A percentile compares a stretch with the other conserved stretches of the same genome.
Conservation (phyloP, 1,140 invertebrate species). For the Hycleus phaleratus region DNA sequence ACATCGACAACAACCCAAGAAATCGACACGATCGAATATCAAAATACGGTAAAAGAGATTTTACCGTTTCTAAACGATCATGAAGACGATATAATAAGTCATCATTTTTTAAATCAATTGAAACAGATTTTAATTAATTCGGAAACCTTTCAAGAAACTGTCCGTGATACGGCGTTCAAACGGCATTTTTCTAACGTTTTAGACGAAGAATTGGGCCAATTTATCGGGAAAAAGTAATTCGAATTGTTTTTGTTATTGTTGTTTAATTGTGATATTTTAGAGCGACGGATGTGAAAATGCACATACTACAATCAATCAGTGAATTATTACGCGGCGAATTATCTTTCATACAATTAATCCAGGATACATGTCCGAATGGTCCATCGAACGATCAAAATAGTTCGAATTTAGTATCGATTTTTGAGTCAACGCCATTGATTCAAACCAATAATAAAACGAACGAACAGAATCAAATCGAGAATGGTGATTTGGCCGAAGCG, state of each 20-base stretch:
- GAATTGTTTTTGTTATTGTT: not conserved
- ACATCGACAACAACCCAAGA: not conserved
- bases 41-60: conserved; percentile 22
- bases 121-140: conserved; percentile 31
- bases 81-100: conserved; percentile 24
- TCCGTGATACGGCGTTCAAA: conserved; percentile 30
- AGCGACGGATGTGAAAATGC: conserved; percentile 24
- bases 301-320: conserved; percentile 27
- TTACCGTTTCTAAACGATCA: conserved; percentile 25
- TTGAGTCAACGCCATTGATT: too few species aligned
- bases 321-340: conserved; percentile 33
- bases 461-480: conserved; percentile 27
- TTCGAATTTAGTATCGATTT: not conserved
- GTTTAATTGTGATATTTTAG: conserved; percentile 21
- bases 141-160: conserved; percentile 24
- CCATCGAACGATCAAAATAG: not conserved
- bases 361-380: conserved; percentile 20
- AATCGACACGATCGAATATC: not conserved
- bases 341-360: conserved; percentile 34
- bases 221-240: conserved; percentile 33
- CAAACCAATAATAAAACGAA: too few species aligned
- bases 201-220: conserved; percentile 29
- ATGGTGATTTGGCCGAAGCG: conserved; percentile 39
- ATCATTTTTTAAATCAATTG: conserved; percentile 21
- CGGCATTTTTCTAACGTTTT: conserved; percentile 32